phyloP scores from a whole-genome alignment of 2,888 invertebrate species.

The Ormia ochracea region DNA sequence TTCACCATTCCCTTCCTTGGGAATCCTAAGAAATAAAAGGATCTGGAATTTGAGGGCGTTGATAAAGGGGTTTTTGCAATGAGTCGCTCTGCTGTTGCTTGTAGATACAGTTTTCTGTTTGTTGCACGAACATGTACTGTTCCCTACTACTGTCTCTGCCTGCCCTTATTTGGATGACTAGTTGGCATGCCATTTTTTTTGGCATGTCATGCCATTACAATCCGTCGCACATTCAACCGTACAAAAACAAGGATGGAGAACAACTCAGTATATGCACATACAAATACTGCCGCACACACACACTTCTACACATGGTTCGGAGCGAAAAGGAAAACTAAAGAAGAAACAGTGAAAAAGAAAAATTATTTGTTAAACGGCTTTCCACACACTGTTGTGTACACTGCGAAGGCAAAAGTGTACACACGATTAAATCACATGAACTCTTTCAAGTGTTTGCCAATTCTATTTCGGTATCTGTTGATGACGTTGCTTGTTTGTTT shows the following conservation, averaged over 20 bases:
- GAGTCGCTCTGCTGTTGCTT: too few relatives aligned
- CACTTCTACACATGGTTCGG: too few relatives aligned
- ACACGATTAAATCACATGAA: slow-evolving; percentile 16
- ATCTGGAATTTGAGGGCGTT: too few relatives aligned
- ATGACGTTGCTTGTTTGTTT: slow-evolving; percentile 12
- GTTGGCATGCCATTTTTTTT: slow-evolving; percentile 61
- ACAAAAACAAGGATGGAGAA: slow-evolving; percentile 24
- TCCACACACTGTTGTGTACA: not conserved
- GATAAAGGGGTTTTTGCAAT: too few relatives aligned
- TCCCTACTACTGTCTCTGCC: slow-evolving; percentile 23
- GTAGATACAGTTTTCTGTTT: slow-evolving; percentile 6
- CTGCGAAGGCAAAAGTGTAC: slow-evolving; percentile 14
- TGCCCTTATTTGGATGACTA: slow-evolving; percentile 52
- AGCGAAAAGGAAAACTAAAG: slow-evolving; percentile 11
- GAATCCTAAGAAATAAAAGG: too few relatives aligned
- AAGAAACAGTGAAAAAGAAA: not conserved
- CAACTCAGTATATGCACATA: not conserved
- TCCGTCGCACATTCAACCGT: slow-evolving; percentile 37
- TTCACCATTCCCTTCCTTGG: too few relatives aligned
- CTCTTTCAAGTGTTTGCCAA: slow-evolving; percentile 37
- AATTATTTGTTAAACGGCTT: slow-evolving; percentile 1
- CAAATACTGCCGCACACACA: not conserved
- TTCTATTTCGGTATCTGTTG: slow-evolving; percentile 30
- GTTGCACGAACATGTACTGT: slow-evolving; percentile 6
- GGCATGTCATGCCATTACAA: slow-evolving; percentile 61